Evolutionary conservation across 2,113 vertebrate genomes (phyloP), one percentile per base, ranked within the genome.

Genomic region (Anarhynchus alexandrinus): DNA sequence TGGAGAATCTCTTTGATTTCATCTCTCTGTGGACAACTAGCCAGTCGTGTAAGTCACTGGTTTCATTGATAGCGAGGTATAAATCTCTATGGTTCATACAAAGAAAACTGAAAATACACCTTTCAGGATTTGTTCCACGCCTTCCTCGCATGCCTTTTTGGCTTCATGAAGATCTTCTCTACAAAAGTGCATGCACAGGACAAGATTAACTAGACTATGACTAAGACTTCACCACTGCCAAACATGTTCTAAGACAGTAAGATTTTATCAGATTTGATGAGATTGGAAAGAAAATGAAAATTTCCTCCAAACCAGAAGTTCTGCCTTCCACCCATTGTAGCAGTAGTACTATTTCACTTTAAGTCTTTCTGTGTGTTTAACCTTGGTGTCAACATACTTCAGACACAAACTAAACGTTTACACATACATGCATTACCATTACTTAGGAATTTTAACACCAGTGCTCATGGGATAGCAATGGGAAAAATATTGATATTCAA

Each of bases 41-140:
- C 4, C 83, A 76, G 70, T n/a, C 29, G 36, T 10, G 8, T 7
- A 58, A 49, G 29, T 45, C 11, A 1, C 43, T 45, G 43, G 15
- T 36, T 61, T 57, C 73, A 30, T 9, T 8, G 3, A 6, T 36
- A 69, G 16, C 0, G 0, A 42, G 52, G 30, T 23, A 4, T 11
- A 5, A 8, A 30, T 12, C 13, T 34, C 40, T 66, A 34, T 5
- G 36, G 22, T 21, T 15, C 55, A 25, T 11, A 29, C 19, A 64
- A 14, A 3, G 23, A 16, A 58, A 62, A n/a, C 2, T 11, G 30
- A 51, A 82, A 58, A 38, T 30, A 13, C 3, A 4, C 11, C 18
- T 79, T 47, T 79, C 0, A 0, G 70, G 15, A 12, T 65, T 81
- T 78, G 14, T 23, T 86, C 38, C 0, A 0, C 15, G 23, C 64